Evolutionary conservation across 2,888 invertebrate species (phyloP).

Genomic region (Lepidochrysops patricia): DNA sequence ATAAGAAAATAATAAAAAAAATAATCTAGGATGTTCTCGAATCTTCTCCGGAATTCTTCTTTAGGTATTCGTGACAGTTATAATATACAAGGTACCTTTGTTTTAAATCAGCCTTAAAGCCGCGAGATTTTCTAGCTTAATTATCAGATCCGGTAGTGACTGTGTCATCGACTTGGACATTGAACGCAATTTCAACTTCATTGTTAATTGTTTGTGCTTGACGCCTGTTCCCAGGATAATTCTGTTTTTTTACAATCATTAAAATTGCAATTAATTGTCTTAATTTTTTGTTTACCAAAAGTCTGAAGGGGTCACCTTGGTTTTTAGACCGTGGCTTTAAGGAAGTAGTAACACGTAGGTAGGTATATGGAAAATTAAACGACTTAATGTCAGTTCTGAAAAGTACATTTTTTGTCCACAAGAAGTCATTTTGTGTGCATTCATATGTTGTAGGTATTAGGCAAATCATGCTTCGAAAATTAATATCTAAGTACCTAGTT

Average conservation of each 20-base stretch:
- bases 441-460: too few relatives aligned
- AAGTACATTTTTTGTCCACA: not conserved
- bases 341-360: not conserved
- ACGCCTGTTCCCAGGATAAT: constrained; percentile 3
- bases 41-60: too few relatives aligned
- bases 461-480: too few relatives aligned
- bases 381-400: not conserved
- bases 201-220: constrained; percentile 12
- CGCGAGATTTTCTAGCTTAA: not conserved
- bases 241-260: not conserved
- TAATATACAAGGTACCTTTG: not conserved
- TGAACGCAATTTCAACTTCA: constrained; percentile 6
- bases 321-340: not conserved
- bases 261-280: not conserved
- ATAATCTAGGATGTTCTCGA: too few relatives aligned
- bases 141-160: constrained; percentile 6
- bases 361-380: constrained; percentile 9
- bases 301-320: constrained; percentile 1
- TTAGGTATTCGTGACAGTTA: too few relatives aligned
- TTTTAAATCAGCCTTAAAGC: not conserved
- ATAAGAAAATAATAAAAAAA: too few relatives aligned
- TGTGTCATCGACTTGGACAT: constrained; percentile 3
- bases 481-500: too few relatives aligned
- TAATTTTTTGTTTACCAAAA: not conserved
- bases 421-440: not conserved